A percentile compares a stretch with the other conserved stretches of the same genome.
Evolutionary conservation across 2,113 vertebrate genomes (phyloP).

Genomic region (Erinaceus europaeus): DNA sequence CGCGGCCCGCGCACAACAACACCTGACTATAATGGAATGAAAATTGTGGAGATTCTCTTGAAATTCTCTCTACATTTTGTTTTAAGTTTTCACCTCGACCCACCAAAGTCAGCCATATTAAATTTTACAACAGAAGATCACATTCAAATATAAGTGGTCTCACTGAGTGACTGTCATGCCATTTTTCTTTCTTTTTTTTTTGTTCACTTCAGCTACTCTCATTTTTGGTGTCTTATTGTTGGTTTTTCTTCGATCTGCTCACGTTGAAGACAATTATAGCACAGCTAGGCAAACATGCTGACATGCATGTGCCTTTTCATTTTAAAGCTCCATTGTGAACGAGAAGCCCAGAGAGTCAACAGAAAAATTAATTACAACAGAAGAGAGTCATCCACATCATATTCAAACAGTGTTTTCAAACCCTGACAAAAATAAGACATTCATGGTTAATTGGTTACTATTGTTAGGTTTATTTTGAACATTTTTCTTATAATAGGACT

Average conservation of each 20-base stretch:
- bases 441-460: slow-evolving; percentile 42
- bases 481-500: neutral
- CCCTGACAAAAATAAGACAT: slow-evolving; percentile 12
- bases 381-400: slow-evolving; percentile 16
- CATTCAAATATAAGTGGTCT: neutral
- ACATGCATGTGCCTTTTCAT: neutral
- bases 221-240: slow-evolving; percentile 25
- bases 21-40: neutral
- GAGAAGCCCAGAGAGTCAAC: slow-evolving; percentile 22
- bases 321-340: slow-evolving; percentile 45
- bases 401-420: slow-evolving; percentile 47
- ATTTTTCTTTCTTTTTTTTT: neutral
- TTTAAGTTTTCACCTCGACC: neutral
- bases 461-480: neutral
- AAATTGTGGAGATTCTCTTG: neutral
- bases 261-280: slow-evolving; percentile 48
- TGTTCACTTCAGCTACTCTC: slow-evolving; percentile 35
- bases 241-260: slow-evolving; percentile 50
- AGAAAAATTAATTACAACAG: slow-evolving; percentile 53
- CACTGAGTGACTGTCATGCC: neutral
- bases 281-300: slow-evolving; percentile 58
- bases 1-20: too few relatives aligned
- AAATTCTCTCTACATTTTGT: slow-evolving; percentile 8
- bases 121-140: neutral
- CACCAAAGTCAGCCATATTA: neutral